phyloP scores from a whole-genome alignment of 2,797 vertebrate species.

The Enteromius radiatus region DNA sequence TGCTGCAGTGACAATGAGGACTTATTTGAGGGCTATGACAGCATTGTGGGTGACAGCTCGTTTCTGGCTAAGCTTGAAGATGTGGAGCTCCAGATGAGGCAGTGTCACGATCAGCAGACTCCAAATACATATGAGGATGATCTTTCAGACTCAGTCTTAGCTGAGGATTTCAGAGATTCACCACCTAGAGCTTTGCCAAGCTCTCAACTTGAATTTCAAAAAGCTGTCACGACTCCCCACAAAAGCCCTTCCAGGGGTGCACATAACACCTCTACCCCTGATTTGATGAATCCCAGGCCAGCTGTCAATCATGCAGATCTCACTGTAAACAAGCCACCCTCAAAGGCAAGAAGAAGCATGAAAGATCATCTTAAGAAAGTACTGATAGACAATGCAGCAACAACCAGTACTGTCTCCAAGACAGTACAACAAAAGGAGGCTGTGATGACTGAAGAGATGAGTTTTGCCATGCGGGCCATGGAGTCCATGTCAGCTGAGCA shows the following conservation, averaged over 20 bases:
- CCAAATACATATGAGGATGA: slow-evolving; percentile 2
- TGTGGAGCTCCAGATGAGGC: slow-evolving; percentile 70
- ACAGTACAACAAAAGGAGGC: slow-evolving; percentile 81
- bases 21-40: slow-evolving; percentile 88
- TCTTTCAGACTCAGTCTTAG: slow-evolving; percentile 59
- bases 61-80: slow-evolving; percentile 81
- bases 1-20: slow-evolving; percentile 84
- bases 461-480: slow-evolving; percentile 80
- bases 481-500: slow-evolving; percentile 71
- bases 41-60: slow-evolving; percentile 82
- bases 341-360: slow-evolving; percentile 78
- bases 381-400: slow-evolving; percentile 87
- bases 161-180: slow-evolving; percentile 63
- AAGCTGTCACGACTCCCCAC: slow-evolving; percentile 54
- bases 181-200: slow-evolving; percentile 77
- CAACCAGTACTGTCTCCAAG: slow-evolving; percentile 76
- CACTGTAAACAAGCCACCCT: slow-evolving; percentile 38
- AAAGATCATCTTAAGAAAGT: slow-evolving; percentile 86
- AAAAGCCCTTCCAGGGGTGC: slow-evolving; percentile 42
- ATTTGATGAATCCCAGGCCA: slow-evolving; percentile 7
- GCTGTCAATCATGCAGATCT: neutral
- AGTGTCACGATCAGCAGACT: slow-evolving; percentile 30
- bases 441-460: slow-evolving; percentile 85
- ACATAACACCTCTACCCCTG: slow-evolving; percentile 56
- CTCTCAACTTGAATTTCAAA: slow-evolving; percentile 80